phyloP scores from a whole-genome alignment of 1,140 invertebrate genomes.

The Matsumurasca onukii region DNA sequence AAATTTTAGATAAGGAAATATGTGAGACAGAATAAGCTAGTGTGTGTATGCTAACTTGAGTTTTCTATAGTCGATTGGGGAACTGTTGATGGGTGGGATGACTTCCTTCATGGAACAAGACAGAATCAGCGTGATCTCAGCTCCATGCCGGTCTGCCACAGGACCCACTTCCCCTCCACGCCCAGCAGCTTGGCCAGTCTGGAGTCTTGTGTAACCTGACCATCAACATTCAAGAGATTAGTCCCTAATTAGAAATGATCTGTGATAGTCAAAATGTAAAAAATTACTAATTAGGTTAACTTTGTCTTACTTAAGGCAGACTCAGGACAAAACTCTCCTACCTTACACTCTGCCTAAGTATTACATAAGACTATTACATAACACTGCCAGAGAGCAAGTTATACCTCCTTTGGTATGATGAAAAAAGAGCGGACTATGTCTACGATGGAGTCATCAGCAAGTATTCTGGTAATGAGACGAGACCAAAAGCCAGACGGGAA shows the following conservation, averaged over 20 bases:
- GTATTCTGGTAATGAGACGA: constrained; percentile 83
- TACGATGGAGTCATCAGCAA: constrained; percentile 86
- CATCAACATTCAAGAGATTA: too few species aligned
- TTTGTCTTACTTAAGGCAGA: too few species aligned
- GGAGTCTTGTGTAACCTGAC: constrained; percentile 61
- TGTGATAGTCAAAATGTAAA: too few species aligned
- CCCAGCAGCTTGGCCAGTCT: constrained; percentile 63
- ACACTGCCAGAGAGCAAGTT: too few species aligned
- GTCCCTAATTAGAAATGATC: too few species aligned
- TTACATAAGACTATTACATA: too few species aligned
- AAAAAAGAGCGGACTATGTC: constrained; percentile 77
- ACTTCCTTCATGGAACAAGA: constrained; percentile 85
- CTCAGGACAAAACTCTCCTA: too few species aligned
- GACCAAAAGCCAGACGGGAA: constrained; percentile 99
- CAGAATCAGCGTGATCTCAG: constrained; percentile 78
- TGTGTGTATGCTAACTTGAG: too few species aligned
- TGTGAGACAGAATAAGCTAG: too few species aligned
- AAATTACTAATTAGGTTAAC: too few species aligned
- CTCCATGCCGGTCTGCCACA: constrained; percentile 95
- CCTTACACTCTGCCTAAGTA: too few species aligned
- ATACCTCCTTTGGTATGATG: constrained; percentile 59
- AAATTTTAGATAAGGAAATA: too few species aligned
- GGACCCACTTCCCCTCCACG: constrained; percentile 82
- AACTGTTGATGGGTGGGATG: constrained; percentile 58
- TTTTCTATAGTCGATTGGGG: constrained; percentile 53